Conservation (phyloP, 2,797 vertebrate genomes). For the Ctenopoma multispine region DNA sequence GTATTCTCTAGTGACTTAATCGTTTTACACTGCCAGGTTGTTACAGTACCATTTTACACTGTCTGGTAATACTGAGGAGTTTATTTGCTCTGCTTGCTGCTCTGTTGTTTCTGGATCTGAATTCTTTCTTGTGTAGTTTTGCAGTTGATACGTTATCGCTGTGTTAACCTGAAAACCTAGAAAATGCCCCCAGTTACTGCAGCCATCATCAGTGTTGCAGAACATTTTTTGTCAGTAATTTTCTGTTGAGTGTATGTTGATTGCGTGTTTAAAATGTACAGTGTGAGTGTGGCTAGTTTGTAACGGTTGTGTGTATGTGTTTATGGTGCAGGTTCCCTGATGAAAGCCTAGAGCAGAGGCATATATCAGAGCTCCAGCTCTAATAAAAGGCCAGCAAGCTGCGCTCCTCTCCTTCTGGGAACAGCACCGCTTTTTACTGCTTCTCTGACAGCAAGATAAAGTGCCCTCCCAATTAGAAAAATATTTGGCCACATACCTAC, state of each 20-base stretch:
- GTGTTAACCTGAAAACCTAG: constrained; percentile 52
- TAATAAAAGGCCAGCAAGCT: constrained; percentile 87
- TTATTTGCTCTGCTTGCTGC: constrained; percentile 51
- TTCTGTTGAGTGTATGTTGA: constrained; percentile 51
- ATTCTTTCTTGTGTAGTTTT: constrained; percentile 38
- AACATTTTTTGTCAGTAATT: constrained; percentile 61
- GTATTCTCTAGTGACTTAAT: constrained; percentile 72
- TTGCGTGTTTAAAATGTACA: constrained; percentile 57
- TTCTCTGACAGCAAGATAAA: constrained; percentile 89
- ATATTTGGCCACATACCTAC: constrained; percentile 87
- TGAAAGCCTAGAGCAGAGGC: constrained; percentile 85
- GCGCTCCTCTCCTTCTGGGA: constrained; percentile 85
- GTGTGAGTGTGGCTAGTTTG: constrained; percentile 52
- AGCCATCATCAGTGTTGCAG: constrained; percentile 42
- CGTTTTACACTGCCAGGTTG: constrained; percentile 72
- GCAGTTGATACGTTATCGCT: constrained; percentile 43
- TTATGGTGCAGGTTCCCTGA: constrained; percentile 78
- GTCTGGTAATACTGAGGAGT: constrained; percentile 42
- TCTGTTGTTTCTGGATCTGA: constrained; percentile 63
- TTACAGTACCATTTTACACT: constrained; percentile 52
- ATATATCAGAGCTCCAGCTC: constrained; percentile 84
- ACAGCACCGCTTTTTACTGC: constrained; percentile 84
- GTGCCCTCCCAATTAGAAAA: constrained; percentile 90
- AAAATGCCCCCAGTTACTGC: constrained; percentile 34
- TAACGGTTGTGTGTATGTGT: constrained; percentile 61